A percentile compares a stretch with the other conserved stretches of the same genome.
Conservation (phyloP, 2,113 vertebrate genomes). For the Trochalopteron elliotii region DNA sequence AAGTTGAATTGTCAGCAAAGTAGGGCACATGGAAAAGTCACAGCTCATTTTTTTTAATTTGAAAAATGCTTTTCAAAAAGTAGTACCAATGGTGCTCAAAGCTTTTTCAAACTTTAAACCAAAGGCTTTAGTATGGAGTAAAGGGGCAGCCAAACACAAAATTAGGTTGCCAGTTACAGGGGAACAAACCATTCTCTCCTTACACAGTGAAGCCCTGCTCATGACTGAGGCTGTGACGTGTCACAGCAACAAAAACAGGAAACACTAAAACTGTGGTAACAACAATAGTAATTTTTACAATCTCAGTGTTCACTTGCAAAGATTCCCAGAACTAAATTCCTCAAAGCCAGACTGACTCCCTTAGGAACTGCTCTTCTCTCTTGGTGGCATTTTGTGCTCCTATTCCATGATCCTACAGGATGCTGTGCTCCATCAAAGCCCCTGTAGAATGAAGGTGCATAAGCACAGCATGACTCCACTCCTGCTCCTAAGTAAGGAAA, state of each 20-base stretch:
- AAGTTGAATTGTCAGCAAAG: background rate
- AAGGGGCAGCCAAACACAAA: background rate
- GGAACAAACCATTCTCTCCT: background rate
- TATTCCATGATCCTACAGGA: background rate
- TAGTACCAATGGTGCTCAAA: background rate
- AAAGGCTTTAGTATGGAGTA: background rate
- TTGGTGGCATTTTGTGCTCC: background rate
- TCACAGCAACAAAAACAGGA: background rate
- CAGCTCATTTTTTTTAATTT: background rate
- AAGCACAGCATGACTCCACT: background rate
- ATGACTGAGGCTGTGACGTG: background rate
- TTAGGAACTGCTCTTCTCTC: background rate
- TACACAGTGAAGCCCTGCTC: background rate
- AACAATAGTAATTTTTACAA: fast-evolving
- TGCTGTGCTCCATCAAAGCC: background rate
- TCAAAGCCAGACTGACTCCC: background rate
- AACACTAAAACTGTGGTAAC: background rate
- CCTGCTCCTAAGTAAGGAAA: background rate
- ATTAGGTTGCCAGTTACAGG: background rate
- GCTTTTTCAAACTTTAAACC: background rate
- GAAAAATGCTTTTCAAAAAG: background rate
- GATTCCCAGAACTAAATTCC: background rate
- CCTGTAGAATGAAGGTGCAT: background rate
- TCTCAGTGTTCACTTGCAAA: background rate
- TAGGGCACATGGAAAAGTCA: background rate